Percentiles rank a stretch among this genome's conserved stretches.
These are phyloP conservation scores for Habrosyne pyritoides DNA, from an alignment of 2,888 invertebrate species.

Conservation along the genomic window DNA sequence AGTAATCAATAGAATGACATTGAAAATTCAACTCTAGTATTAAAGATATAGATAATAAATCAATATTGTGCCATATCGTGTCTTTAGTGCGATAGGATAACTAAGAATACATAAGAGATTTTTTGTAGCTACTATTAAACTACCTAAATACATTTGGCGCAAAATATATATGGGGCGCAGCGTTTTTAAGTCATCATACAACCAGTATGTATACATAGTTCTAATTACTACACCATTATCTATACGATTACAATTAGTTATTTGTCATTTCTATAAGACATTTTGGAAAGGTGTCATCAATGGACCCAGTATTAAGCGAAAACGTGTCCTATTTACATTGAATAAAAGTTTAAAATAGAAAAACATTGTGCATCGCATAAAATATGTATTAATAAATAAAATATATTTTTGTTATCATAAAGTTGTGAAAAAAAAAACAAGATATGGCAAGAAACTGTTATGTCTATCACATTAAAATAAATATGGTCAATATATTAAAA, in stretches of 20 bases:
- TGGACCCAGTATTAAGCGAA: not conserved
- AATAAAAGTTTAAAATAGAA: not conserved
- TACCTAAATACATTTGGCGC: conserved; percentile 12
- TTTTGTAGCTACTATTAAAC: no score
- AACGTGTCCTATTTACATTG: not conserved
- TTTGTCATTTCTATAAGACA: conserved; percentile 51
- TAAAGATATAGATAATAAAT: no score
- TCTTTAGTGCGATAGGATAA: no score
- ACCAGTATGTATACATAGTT: no score
- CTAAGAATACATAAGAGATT: no score
- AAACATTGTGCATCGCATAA: not conserved
- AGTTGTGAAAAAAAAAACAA: not conserved
- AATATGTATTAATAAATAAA: not conserved
- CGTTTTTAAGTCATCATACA: not conserved
- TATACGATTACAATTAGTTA: conserved; percentile 41
- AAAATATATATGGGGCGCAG: conserved; percentile 8
- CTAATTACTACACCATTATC: not conserved
- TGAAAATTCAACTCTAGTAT: no score
- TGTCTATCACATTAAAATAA: not conserved
- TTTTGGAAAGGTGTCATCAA: not conserved
- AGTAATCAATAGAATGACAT: no score
- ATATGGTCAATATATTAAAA: not conserved
- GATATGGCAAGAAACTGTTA: not conserved
- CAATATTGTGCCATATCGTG: no score
- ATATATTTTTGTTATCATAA: not conserved